Base-by-base conservation (phyloP, 1,140 invertebrate genomes). In the Delia radicum region DNA sequence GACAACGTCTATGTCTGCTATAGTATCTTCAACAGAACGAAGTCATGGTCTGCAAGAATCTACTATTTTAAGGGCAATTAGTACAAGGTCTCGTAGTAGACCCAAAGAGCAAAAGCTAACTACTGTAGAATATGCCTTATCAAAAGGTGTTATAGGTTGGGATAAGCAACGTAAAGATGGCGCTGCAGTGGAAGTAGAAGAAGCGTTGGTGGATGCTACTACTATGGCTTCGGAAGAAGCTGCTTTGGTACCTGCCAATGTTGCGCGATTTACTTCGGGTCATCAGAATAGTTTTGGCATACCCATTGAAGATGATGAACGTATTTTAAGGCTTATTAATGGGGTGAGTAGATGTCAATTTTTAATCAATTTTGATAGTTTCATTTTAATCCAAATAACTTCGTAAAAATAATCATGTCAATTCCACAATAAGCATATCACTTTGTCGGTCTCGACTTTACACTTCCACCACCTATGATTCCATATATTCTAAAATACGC, bases 271-370 rank as follows among this genome's bases (percentile, higher is more conserved):
- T 76, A 90, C 89, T 13, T 90, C 89, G 18, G 89, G 89, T 12
- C 89, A 90, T 82, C 89, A 90, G 77, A 90, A 90, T 77, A 86
- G 89, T 55, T 90, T 90, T 76, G 89, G 89, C 42, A 87, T 90
- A 46, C 89, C 89, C 74, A 89, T 90, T 27, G 89, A 90, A 79
- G 89, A 90, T 77, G 88, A 89, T 61, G 87, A 87, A 74, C 87
- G 84, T 6, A 81, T 86, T 76, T 61, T 86, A 71, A 78, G 83
- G 63, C 71, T 86, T 21, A 79, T 86, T 0, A 85, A 86, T 75
- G 81, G 83, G 81, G 89, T 86, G 82, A 87, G 81, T n/a, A 67
- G 15, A 33, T 33, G 10, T 33, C 31, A 33, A 33, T 33, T 33
- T 10, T 33, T 5, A 33, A 33, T 33, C 31, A 33, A 33, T 4